Evolutionary conservation across 2,113 vertebrate genomes (phyloP), one percentile per base, ranked within the genome.

Genomic region (Dicerorhinus sumatrensis): DNA sequence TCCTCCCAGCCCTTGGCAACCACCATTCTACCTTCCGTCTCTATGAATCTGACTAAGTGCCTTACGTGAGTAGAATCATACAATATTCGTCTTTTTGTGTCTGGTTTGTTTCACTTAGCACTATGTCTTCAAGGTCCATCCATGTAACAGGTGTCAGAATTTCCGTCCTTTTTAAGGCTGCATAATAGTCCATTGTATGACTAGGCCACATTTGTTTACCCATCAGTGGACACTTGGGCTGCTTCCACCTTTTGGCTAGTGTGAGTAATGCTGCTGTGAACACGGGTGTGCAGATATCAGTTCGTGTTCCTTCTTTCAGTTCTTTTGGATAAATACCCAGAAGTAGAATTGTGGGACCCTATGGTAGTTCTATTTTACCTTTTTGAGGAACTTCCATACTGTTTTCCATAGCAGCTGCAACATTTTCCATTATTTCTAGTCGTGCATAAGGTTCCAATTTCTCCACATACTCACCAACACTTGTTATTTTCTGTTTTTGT

Each of bases 141-240:
- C 27, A 10, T 31, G 48, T 5, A 33, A 8, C 25, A 33, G 39
- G 27, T 21, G 13, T 18, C 54, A 18, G 58, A 75, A 17, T 12
- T 25, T 21, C 39, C 21, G 33, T 51, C 84, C 36, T 65, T 70
- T 76, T 63, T 9, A 77, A 33, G 23, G 33, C n/a, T 63, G n/a
- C 17, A 1, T 36, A 21, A 10, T 42, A 13, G 12, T 56, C 58
- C 31, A 13, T 33, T 9, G 65, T 54, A 11, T 21, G 48, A 48
- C 2, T 48, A 48, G 48, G 2, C 56, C 4, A 2, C 33, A 1
- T 39, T 33, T 23, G 4, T 13, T 31, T 51, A 4, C 4, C 20
- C 27, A 6, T 58, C 6, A 3, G 16, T 5, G 42, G n/a, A 13
- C 33, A 5, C 18, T 46, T 25, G 5, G 21, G 39, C 25, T 12